Evolutionary conservation across 1,140 invertebrate genomes (phyloP), one percentile per base, ranked within the genome.

Genomic region (Drosophila subobscura): DNA sequence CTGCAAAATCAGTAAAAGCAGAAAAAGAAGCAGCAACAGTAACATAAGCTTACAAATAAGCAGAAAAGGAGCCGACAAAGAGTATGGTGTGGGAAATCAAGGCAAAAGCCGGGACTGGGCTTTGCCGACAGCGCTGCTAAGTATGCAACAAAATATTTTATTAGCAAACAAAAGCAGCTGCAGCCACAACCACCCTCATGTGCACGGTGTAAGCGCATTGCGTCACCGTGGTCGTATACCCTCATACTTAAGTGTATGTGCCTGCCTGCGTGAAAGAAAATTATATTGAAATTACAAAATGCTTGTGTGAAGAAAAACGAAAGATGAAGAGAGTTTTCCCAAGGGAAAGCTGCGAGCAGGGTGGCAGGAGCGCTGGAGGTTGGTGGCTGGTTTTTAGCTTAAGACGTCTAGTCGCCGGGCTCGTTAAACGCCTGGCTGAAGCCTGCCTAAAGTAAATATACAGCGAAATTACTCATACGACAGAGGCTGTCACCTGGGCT

Each of bases 141-240:
- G 76, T 52, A 79, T 73, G 70, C 70, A 70, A 74, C 79, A 83
- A 83, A 78, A 83, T 83, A 84, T 83, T 84, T 72, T 83, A 83
- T 83, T 84, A 84, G 79, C 79, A 84, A 83, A 83, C 79, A 83
- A 83, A 83, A 75, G 79, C 79, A 83, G 79, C 60, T 84, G 71
- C 56, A 71, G 73, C 52, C 73, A 63, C 49, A 52, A 14, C 27
- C 29, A 45, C 20, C 52, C 58, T 46, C 8, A n/a, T 16, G 10
- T 23, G 7, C 70, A 78, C 79, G 16, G 16, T 20, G 16, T 20
- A 83, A 78, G 75, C 70, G 79, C 79, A 84, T 44, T 84, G 79
- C 79, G 79, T 75, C 67, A 51, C 44, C 70, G 53, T 37, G 67
- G 49, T 61, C 65, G 75, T 67, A 75, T 84, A 79, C 75, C 33